Base-by-base conservation (phyloP, 2,113 vertebrate species). In the Scomber colias region DNA sequence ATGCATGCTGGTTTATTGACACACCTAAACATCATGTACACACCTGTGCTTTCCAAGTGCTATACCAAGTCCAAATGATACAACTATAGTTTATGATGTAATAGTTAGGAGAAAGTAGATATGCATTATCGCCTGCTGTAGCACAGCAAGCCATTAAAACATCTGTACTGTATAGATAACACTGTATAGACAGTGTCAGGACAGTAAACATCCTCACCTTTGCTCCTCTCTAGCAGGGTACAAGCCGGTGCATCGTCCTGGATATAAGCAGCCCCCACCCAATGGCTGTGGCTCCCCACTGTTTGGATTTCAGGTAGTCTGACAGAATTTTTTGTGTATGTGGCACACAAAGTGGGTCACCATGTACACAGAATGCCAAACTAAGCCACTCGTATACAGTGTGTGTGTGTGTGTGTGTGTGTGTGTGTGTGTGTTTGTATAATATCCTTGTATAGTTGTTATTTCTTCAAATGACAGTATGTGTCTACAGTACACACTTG, bases 271-370 rank as follows among this genome's bases (percentile, higher is more conserved):
- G 0, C 93, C 96, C n/a, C 97, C 98, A 0, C 98, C 98, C 16
- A 99, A 99, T n/a, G 98, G 98, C 71, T 99, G 98, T 87, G 98
- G 98, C 44, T 98, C 98, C 16, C 98, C 98, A 0, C 60, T 99
- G 0, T 99, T 99, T 92, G 97, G 98, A 84, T 95, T 99, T 89
- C 95, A 97, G 64, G 98, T 97, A 93, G 75, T 62, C 4, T 60
- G 19, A n/a, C 57, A 24, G 0, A 24, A 15, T 7, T 40, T 9
- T 27, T 27, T 40, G 35, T 40, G 35, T 40, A 40, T 40, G 6
- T 40, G 8, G 35, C 6, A 40, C 35, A 40, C 35, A 40, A 40
- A 40, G 35, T 40, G 35, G 35, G 35, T 40, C 35, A 40, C 35
- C 35, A 40, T 40, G 35, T 40, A 40, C 35, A 40, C 35, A 40